Percentiles rank a stretch among this genome's conserved stretches.
Conservation (phyloP, 2,888 invertebrate genomes). For the Thymelicus lineola region DNA sequence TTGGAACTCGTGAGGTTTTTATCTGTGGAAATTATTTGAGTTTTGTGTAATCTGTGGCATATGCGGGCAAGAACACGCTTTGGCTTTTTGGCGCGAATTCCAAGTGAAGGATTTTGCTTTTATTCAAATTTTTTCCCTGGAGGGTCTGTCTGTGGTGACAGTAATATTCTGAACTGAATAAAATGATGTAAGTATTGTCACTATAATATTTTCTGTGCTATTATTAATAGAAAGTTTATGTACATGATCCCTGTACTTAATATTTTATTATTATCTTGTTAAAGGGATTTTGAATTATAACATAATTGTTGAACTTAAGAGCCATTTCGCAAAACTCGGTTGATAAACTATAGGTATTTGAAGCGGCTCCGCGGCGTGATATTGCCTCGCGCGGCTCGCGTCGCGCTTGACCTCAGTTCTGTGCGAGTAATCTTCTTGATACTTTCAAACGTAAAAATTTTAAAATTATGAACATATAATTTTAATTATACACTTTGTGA, state of each 20-base stretch:
- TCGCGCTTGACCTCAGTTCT: too few species aligned
- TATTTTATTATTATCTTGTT: neutral
- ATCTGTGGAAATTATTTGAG: conserved; percentile 32
- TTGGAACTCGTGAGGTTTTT: conserved; percentile 33
- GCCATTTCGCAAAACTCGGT: too few species aligned
- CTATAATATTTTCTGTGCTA: too few species aligned
- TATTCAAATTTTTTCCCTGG: conserved; percentile 30
- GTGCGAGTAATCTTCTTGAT: too few species aligned
- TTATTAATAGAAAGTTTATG: neutral
- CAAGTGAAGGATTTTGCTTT: conserved; percentile 35
- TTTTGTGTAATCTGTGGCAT: conserved; percentile 38
- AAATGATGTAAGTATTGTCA: neutral
- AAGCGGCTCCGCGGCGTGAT: too few species aligned
- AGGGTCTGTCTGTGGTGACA: conserved; percentile 16
- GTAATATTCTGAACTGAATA: neutral
- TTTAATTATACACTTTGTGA: too few species aligned
- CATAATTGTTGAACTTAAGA: too few species aligned
- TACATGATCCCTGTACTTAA: neutral
- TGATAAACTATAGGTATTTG: too few species aligned
- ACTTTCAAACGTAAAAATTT: too few species aligned
- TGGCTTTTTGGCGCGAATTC: conserved; percentile 39
- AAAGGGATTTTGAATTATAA: too few species aligned
- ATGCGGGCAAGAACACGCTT: conserved; percentile 37
- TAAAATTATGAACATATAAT: too few species aligned
- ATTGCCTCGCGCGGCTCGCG: too few species aligned